Evolutionary conservation across 1,140 invertebrate genomes (phyloP).

Genomic region (Spodoptera litura): DNA sequence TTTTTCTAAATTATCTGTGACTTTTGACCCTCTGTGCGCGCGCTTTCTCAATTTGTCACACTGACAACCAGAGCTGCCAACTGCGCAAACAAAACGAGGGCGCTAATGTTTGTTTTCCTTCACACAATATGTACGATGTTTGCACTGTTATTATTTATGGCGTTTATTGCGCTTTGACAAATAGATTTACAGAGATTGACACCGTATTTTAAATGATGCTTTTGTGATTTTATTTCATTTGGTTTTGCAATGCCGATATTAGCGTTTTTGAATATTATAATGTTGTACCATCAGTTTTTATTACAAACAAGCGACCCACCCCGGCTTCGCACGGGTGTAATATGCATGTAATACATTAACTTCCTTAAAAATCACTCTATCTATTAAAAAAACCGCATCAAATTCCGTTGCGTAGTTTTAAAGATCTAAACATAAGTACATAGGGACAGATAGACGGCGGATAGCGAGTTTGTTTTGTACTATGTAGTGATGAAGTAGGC

Average conservation of each 20-base stretch:
- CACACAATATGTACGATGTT: constrained; percentile 65
- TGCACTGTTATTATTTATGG: constrained; percentile 68
- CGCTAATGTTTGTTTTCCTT: constrained; percentile 67
- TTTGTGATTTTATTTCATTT: constrained; percentile 24
- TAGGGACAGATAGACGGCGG: too few relatives aligned
- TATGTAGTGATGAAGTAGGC: too few relatives aligned
- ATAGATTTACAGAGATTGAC: constrained; percentile 67
- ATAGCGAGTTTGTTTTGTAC: too few relatives aligned
- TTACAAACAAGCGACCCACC: too few relatives aligned
- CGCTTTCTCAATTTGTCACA: constrained; percentile 57
- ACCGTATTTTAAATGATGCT: constrained; percentile 45
- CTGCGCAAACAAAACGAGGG: constrained; percentile 68
- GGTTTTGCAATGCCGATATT: not conserved
- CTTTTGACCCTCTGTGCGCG: constrained; percentile 36
- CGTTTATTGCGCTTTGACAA: constrained; percentile 62
- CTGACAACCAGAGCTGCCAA: constrained; percentile 63
- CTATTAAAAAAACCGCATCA: too few relatives aligned
- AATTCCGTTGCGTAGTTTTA: too few relatives aligned
- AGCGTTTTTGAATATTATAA: not conserved
- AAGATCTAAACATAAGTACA: too few relatives aligned
- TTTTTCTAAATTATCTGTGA: constrained; percentile 33
- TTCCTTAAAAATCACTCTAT: too few relatives aligned
- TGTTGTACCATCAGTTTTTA: too few relatives aligned
- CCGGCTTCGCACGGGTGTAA: too few relatives aligned
- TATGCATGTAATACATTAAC: too few relatives aligned